Percentiles rank a stretch among this genome's conserved stretches.
Conservation (phyloP, 1,140 invertebrate genomes). For the Drosophila sechellia region DNA sequence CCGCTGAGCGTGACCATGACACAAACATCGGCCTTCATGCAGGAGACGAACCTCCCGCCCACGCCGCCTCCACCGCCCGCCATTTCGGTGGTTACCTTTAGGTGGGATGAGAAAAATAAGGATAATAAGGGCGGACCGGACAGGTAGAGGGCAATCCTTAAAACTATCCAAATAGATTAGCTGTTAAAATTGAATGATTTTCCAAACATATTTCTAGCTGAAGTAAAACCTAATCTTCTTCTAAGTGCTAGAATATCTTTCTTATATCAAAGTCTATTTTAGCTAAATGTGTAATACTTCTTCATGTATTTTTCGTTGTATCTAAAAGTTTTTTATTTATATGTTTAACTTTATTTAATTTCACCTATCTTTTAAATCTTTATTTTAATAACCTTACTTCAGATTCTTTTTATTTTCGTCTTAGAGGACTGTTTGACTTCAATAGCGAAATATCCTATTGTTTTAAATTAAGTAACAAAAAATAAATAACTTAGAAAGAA, state of each 20-base stretch:
- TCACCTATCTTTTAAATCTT: neutral
- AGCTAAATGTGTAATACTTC: constrained; percentile 24
- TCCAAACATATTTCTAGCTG: constrained; percentile 29
- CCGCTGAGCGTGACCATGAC: constrained; percentile 78
- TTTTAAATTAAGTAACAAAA: neutral
- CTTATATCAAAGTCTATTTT: constrained; percentile 13
- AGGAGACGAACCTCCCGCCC: constrained; percentile 85
- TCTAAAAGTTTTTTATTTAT: constrained; percentile 23
- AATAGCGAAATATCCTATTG: neutral
- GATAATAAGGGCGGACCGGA: constrained; percentile 86
- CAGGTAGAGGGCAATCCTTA: constrained; percentile 87
- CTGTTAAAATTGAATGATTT: constrained; percentile 26
- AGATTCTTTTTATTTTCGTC: neutral
- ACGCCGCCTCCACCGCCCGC: constrained; percentile 87
- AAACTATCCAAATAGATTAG: constrained; percentile 27
- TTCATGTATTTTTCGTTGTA: constrained; percentile 21
- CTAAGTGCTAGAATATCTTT: constrained; percentile 25
- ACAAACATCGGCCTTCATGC: constrained; percentile 75
- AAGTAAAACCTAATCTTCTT: constrained; percentile 32
- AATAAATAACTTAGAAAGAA: neutral
- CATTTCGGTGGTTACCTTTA: constrained; percentile 94
- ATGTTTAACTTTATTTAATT: neutral
- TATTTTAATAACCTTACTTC: neutral
- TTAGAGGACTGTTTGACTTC: neutral
- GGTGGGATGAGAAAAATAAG: constrained; percentile 88